phyloP scores from a whole-genome alignment of 2,113 vertebrate genomes.

The Lasiurus cinereus region DNA sequence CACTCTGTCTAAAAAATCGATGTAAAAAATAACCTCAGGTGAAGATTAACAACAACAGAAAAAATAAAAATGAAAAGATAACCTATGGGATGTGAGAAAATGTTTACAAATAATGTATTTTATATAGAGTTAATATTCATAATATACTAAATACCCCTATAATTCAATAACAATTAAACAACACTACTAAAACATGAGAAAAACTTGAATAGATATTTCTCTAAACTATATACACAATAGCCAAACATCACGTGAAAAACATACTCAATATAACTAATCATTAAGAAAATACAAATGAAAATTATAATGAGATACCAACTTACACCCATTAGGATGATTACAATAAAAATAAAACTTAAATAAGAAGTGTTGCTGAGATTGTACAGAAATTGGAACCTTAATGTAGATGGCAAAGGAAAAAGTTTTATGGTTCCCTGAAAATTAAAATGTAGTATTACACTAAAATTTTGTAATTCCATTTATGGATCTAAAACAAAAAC shows the following conservation, averaged over 20 bases:
- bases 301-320: background rate
- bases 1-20: too few relatives aligned
- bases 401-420: background rate
- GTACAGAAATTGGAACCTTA: background rate
- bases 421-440: background rate
- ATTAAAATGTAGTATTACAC: background rate
- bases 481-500: background rate
- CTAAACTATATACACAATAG: background rate
- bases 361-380: background rate
- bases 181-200: background rate
- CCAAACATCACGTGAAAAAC: background rate
- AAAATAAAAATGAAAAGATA: background rate
- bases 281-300: background rate
- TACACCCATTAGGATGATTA: background rate
- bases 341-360: background rate
- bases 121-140: background rate
- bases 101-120: background rate
- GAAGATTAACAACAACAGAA: too few relatives aligned
- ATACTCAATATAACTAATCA: background rate
- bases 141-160: background rate
- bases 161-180: background rate
- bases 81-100: background rate
- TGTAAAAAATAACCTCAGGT: too few relatives aligned
- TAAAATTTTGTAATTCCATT: background rate
- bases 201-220: background rate